Percentiles rank a stretch among this genome's conserved stretches.
These are phyloP conservation scores for Thecocarcelia acutangulata DNA, from an alignment of 2,888 invertebrate species.

Conservation along the genomic window DNA sequence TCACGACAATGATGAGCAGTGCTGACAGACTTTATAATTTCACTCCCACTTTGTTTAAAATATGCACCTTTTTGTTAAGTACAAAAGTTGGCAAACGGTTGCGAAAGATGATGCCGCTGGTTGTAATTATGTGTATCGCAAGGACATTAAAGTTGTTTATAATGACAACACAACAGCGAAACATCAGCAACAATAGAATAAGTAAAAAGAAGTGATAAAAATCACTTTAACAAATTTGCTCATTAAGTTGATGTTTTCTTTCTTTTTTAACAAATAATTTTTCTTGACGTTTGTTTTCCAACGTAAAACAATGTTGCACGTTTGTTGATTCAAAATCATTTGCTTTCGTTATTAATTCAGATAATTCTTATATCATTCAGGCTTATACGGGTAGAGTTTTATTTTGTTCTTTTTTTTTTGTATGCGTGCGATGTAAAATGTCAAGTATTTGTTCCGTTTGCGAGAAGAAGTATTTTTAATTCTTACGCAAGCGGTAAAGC, in stretches of 20 bases:
- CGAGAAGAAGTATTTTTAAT: no score
- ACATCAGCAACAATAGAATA: slow-evolving; percentile 14
- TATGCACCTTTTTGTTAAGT: slow-evolving; percentile 20
- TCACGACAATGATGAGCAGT: slow-evolving; percentile 52
- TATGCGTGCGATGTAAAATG: no score
- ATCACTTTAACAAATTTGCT: slow-evolving; percentile 66
- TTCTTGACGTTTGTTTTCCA: neutral
- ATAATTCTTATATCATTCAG: no score
- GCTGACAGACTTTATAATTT: slow-evolving; percentile 55
- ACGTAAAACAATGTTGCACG: neutral
- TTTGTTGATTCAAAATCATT: no score
- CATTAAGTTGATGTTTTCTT: slow-evolving; percentile 46
- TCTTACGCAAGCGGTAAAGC: no score
- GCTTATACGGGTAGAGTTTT: no score
- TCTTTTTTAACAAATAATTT: neutral
- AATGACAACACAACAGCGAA: slow-evolving; percentile 39
- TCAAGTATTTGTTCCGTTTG: no score
- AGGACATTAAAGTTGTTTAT: slow-evolving; percentile 29
- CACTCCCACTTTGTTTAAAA: neutral
- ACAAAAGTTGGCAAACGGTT: slow-evolving; percentile 9
- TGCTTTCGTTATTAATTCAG: no score
- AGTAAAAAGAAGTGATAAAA: slow-evolving; percentile 29
- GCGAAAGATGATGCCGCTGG: slow-evolving; percentile 9
- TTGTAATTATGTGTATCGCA: slow-evolving; percentile 6
- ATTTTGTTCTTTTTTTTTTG: no score